Base-by-base conservation (phyloP, 2,113 vertebrate species). In the Pangasianodon gigas region DNA sequence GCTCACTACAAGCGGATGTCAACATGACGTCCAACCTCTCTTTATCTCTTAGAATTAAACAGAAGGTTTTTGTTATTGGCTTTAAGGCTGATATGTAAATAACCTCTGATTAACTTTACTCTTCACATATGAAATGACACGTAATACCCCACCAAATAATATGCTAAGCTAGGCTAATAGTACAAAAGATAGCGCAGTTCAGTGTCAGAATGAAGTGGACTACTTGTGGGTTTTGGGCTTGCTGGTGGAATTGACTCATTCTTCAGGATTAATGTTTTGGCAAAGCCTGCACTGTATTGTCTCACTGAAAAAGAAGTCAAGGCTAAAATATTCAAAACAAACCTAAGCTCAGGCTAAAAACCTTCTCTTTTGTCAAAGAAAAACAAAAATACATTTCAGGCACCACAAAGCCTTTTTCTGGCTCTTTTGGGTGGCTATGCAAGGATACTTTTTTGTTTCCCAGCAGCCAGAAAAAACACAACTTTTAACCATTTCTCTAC, bases 21-120 rank as follows among this genome's bases (percentile, higher is more conserved):
- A 80, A 79, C 37, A 56, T 87, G 56, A 89, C 56, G 9, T 86
- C 52, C 80, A 83, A 77, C 32, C 60, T 62, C 37, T 83, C 65
- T 56, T 84, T 87, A 51, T 87, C 54, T 87, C 26, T 84, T 44
- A 16, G 4, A 44, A 29, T 44, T 84, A 46, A 84, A 44, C 37
- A 62, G 5, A 46, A 84, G 11, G 1, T 16, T 84, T 77, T 32
- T 32, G 51, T 81, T 54, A 54, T 32, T 24, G 37, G 44, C 11
- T 84, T 37, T 60, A 21, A 19, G n/a, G 9, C 29, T 29, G 24
- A 79, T 51, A 82, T 82, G 16, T 29, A 16, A 13, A 52, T 82
- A 82, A 82, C 14, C 16, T 69, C 65, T 69, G 24, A 69, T 69
- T 60, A 67, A n/a, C 29, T n/a, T 29, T 74, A 74, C 69, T 75